These are phyloP conservation scores for Rhyacophila brunnea DNA, from an alignment of 1,140 invertebrate species.

Conservation along the genomic window DNA sequence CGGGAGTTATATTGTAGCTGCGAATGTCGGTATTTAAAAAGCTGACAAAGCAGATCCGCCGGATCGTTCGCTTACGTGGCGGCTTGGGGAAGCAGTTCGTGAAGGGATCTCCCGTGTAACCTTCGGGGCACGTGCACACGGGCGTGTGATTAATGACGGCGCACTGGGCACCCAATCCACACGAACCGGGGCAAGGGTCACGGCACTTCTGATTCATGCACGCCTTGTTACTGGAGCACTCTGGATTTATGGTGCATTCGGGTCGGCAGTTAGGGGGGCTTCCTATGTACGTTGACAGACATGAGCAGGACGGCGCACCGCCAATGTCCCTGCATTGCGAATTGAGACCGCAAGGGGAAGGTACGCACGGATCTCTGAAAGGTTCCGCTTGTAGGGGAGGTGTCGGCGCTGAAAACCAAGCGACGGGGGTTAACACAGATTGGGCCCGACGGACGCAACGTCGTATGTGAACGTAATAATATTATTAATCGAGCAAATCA, in stretches of 20 bases:
- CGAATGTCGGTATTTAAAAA: conserved; percentile 63
- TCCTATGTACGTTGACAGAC: conserved; percentile 63
- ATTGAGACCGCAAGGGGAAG: conserved; percentile 71
- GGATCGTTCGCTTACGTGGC: conserved; percentile 52
- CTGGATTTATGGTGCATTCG: conserved; percentile 71
- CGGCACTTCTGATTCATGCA: conserved; percentile 70
- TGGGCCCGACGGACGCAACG: background rate
- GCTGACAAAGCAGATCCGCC: too few species aligned
- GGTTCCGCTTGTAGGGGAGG: conserved; percentile 27
- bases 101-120: conserved; percentile 72
- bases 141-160: conserved; percentile 72
- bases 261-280: conserved; percentile 70
- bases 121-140: conserved; percentile 66
- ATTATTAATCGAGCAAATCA: background rate
- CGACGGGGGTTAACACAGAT: background rate
- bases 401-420: conserved; percentile 36
- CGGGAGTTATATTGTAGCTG: conserved; percentile 49
- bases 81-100: conserved; percentile 53
- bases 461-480: too few species aligned
- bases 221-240: conserved; percentile 68
- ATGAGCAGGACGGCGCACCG: conserved; percentile 65
- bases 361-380: conserved; percentile 65
- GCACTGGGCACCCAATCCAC: conserved; percentile 64
- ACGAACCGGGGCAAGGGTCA: conserved; percentile 70
- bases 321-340: conserved; percentile 69